Evolutionary conservation across 1,140 invertebrate species (phyloP).

Genomic region (Thaumatotibia leucotreta): DNA sequence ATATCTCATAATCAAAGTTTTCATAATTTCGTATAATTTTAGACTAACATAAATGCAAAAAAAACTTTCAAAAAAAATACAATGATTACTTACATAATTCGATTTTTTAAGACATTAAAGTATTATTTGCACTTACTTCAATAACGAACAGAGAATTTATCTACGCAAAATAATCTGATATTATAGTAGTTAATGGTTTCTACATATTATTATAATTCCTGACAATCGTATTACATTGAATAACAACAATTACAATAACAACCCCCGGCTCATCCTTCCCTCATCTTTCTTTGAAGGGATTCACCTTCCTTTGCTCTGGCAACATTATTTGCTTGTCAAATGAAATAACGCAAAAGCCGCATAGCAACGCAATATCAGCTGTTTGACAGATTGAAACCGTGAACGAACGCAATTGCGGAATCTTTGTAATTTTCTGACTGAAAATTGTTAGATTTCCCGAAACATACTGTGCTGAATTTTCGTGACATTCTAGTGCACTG

Average conservation of each 20-base stretch:
- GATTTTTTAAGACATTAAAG: too few species aligned
- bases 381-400: neutral
- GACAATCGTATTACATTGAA: too few species aligned
- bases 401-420: neutral
- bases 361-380: neutral
- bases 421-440: neutral
- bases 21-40: too few species aligned
- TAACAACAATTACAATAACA: neutral
- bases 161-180: too few species aligned
- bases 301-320: slow-evolving; percentile 8
- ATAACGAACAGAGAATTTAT: too few species aligned
- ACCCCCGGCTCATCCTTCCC: neutral
- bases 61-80: too few species aligned
- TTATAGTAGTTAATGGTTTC: too few species aligned
- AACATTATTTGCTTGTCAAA: slow-evolving; percentile 22
- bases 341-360: slow-evolving; percentile 15
- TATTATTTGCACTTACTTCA: too few species aligned
- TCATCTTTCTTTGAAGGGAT: neutral
- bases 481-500: neutral
- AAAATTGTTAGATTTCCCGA: neutral
- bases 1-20: too few species aligned
- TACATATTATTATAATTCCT: too few species aligned
- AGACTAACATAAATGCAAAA: too few species aligned
- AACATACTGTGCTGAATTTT: neutral
- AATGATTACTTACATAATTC: too few species aligned